Base-by-base conservation (phyloP, 53 echinoderm and acorn worm species). In the Hippasteria phrygiana region DNA sequence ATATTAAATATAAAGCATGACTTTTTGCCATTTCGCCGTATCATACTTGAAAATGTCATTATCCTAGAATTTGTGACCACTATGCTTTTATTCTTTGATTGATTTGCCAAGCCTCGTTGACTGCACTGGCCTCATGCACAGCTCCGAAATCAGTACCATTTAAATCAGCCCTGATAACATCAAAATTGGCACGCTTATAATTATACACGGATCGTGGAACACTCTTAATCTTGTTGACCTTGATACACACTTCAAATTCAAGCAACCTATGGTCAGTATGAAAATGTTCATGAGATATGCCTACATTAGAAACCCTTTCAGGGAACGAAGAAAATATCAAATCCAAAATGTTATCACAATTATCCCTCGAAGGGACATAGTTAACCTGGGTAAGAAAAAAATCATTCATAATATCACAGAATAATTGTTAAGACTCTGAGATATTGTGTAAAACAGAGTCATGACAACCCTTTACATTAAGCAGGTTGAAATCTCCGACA, bases 201-300 rank as follows among this genome's bases (percentile, higher is more conserved):
- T 55, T 55, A 16, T 55, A 55, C 18, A 55, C 55, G 18, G 11
- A 17, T 10, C 17, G 17, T 10, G 55, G 55, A 55, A 55, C 55
- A 55, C 55, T 55, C 55, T 55, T 6, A 55, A 55, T 55, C 55
- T 17, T 55, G 18, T 55, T 55, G 55, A 55, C 17, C 55, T 55
- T 55, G 55, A 55, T 55, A 55, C 55, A 55, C 18, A 55, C 55
- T 55, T 55, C 55, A 16, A 55, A 55, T 55, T 55, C 18, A 16
- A 55, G 55, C 55, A 55, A 55, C 55, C 55, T 55, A 55, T 55
- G 55, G 55, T 55, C 55, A 55, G 55, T 55, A 16, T 55, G 55
- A 17, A 55, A 55, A 55, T 16, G 9, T 55, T 55, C 55, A 55
- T 55, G 8, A 55, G 55, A 55, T 55, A 55, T 55, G 55, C 55